Percentiles rank a stretch among this genome's conserved stretches.
These are phyloP conservation scores for Anarsia innoxiella DNA, from an alignment of 2,888 invertebrate species.

Conservation along the genomic window DNA sequence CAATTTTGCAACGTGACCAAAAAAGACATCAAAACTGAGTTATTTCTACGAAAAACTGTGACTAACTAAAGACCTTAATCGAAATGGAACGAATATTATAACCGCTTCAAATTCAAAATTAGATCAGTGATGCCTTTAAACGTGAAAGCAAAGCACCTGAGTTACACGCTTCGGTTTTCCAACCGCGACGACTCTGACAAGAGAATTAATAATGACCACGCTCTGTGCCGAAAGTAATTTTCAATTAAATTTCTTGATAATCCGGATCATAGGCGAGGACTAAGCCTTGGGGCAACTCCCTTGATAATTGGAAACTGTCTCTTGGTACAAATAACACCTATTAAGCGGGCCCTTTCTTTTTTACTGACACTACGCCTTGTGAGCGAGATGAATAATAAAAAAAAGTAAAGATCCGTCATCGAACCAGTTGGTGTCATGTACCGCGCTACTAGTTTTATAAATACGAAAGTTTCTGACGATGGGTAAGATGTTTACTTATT, in stretches of 20 bases:
- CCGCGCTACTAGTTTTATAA: too few relatives aligned
- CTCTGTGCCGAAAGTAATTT: constrained; percentile 61
- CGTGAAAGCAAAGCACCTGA: constrained; percentile 47
- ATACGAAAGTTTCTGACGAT: too few relatives aligned
- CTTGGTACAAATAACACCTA: constrained; percentile 49
- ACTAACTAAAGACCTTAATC: too few relatives aligned
- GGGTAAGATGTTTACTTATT: too few relatives aligned
- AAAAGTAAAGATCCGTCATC: too few relatives aligned
- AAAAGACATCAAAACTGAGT: too few relatives aligned
- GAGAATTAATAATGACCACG: constrained; percentile 56
- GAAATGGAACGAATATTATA: neutral
- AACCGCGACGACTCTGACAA: constrained; percentile 46
- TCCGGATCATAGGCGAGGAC: constrained; percentile 54
- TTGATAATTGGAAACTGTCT: constrained; percentile 62
- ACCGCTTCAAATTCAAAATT: neutral
- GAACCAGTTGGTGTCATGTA: too few relatives aligned
- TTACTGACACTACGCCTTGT: neutral
- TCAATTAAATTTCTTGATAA: constrained; percentile 69
- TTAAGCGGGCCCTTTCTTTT: neutral
- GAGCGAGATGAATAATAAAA: too few relatives aligned
- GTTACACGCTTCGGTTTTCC: constrained; percentile 46
- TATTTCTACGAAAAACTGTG: too few relatives aligned
- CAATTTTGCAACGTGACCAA: too few relatives aligned
- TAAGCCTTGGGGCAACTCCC: constrained; percentile 49
- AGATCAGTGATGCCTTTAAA: constrained; percentile 19